Conservation (phyloP, 2,888 invertebrate species). For the Amitus sp. region DNA sequence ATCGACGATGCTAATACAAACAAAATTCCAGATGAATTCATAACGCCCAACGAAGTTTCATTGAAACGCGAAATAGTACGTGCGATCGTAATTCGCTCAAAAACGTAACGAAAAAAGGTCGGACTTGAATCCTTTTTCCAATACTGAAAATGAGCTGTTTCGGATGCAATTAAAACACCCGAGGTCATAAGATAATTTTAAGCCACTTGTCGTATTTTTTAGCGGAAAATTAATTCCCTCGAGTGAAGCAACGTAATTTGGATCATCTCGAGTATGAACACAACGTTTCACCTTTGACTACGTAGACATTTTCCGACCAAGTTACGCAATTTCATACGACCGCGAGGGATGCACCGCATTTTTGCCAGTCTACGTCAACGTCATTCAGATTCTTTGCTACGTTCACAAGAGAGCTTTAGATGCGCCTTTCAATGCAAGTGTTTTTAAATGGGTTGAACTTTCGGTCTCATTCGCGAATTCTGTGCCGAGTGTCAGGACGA, state of each 20-base stretch:
- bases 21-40: conserved; percentile 1
- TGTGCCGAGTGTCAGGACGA: too few relatives aligned
- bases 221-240: background rate
- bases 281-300: background rate
- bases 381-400: too few relatives aligned
- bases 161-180: too few relatives aligned
- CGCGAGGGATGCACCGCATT: background rate
- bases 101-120: background rate
- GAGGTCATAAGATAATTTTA: too few relatives aligned
- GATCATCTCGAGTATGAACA: background rate
- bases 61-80: background rate
- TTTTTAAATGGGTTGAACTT: too few relatives aligned
- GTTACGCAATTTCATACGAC: background rate
- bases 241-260: background rate
- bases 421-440: too few relatives aligned
- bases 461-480: too few relatives aligned
- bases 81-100: background rate
- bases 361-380: background rate
- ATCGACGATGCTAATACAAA: conserved; percentile 1
- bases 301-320: background rate
- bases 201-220: too few relatives aligned
- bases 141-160: too few relatives aligned
- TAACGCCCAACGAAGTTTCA: background rate
- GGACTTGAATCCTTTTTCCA: too few relatives aligned
- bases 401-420: too few relatives aligned